These are phyloP conservation scores for Andrena hattorfiana DNA, from an alignment of 2,888 invertebrate species.

Conservation along the genomic window DNA sequence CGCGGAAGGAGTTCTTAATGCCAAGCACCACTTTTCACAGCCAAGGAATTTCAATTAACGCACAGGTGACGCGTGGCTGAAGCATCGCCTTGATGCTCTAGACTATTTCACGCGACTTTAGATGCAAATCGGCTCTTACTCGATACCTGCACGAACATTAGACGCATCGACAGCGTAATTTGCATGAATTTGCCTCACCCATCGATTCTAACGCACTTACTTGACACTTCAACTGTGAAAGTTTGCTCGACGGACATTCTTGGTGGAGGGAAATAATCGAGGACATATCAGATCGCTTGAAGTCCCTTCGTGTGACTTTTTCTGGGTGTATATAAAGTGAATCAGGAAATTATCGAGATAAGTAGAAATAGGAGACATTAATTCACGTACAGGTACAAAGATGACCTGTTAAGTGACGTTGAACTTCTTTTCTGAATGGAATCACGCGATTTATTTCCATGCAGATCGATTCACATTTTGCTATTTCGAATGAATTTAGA, in stretches of 20 bases:
- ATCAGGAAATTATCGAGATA: too few species aligned
- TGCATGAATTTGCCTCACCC: not conserved
- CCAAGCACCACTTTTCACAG: constrained; percentile 47
- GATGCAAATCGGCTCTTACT: not conserved
- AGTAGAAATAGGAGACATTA: too few species aligned
- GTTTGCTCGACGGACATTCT: not conserved
- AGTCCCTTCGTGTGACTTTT: too few species aligned
- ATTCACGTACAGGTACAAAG: too few species aligned
- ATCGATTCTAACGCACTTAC: not conserved
- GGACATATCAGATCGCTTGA: too few species aligned
- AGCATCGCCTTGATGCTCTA: not conserved
- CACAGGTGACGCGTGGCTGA: constrained; percentile 9
- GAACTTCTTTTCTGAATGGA: not conserved
- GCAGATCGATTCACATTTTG: too few species aligned
- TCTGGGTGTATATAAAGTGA: too few species aligned
- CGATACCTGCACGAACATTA: not conserved
- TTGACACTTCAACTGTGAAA: constrained; percentile 4
- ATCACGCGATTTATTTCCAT: not conserved
- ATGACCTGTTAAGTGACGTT: not conserved
- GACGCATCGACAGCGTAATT: not conserved
- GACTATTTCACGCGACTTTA: constrained; percentile 4
- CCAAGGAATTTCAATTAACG: constrained; percentile 61
- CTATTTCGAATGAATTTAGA: too few species aligned
- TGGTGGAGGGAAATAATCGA: not conserved
- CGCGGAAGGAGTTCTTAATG: constrained; percentile 55